These are phyloP conservation scores for Phragmatobia fuliginosa DNA, from an alignment of 2,888 invertebrate species.

Conservation along the genomic window DNA sequence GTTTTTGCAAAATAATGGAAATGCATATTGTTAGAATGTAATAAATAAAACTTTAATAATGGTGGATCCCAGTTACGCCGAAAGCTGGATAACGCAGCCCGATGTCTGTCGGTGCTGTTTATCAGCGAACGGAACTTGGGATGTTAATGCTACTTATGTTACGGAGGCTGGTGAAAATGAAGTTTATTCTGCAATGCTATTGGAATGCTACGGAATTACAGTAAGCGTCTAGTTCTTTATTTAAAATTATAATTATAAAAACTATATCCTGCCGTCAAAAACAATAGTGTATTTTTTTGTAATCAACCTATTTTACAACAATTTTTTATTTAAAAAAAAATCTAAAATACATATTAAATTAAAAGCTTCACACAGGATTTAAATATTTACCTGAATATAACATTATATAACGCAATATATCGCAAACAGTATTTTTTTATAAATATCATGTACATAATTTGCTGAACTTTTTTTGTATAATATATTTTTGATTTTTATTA, in stretches of 20 bases:
- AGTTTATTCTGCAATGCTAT: constrained; percentile 63
- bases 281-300: no score
- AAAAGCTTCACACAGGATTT: no score
- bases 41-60: constrained; percentile 1
- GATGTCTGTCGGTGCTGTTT: constrained; percentile 71
- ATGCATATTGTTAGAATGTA: background rate
- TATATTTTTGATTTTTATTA: no score
- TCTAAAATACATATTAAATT: no score
- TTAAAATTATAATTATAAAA: background rate
- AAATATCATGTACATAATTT: no score
- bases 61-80: constrained; percentile 25
- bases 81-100: constrained; percentile 45
- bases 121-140: constrained; percentile 59
- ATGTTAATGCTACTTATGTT: constrained; percentile 59
- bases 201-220: constrained; percentile 66
- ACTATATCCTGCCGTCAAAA: no score
- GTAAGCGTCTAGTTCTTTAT: constrained; percentile 50
- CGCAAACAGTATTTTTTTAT: no score
- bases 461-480: no score
- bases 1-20: background rate
- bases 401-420: no score
- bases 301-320: no score
- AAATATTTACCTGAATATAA: no score
- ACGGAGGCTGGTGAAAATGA: constrained; percentile 58
- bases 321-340: no score